Evolutionary conservation across 2,113 vertebrate genomes (phyloP), one percentile per base, ranked within the genome.

Genomic region (Paramisgurnus dabryanus): DNA sequence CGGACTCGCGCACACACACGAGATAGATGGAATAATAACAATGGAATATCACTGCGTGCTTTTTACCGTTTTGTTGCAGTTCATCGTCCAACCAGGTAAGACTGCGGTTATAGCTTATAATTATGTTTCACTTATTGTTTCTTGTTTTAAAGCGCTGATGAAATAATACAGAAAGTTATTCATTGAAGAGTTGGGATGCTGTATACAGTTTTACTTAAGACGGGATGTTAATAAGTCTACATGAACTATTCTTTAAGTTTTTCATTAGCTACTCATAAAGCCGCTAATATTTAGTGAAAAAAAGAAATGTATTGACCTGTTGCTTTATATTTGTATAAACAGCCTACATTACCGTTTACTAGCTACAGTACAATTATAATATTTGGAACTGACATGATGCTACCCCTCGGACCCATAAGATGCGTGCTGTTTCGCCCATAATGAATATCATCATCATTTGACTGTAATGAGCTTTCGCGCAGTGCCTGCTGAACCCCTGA

Each of bases 1-100:
- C 83, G 67, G 79, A 83, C 67, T 67, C 85, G 76, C 84, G 84
- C 85, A 85, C 85, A 85, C 85, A 85, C 85, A 75, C 78, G 41
- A 84, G 72, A 88, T 90, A 87, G 89, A 94, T 94, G 93, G 93
- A 92, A 90, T 89, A 87, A 84, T 90, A 86, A 93, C 84, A 78
- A 94, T 94, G 93, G 92, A 92, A 89, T 92, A 92, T 84, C 88
- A 83, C 89, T 91, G 91, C 88, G 87, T 92, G 83, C 88, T 92
- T 84, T 87, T 93, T 85, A 83, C 82, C 89, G 89, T 90, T 55
- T 86, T 87, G 86, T 82, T 93, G 72, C 91, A 91, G 80, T 83
- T 89, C 22, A 84, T 87, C 81, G 83, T 92, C 83, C 87, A 85
- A 74, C 82, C 92, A 92, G 93, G 93, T 94, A 90, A 88, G 91